Evolutionary conservation across 2,888 invertebrate genomes (phyloP), one percentile per base, ranked within the genome.

Genomic region (Platycnemis pennipes): DNA sequence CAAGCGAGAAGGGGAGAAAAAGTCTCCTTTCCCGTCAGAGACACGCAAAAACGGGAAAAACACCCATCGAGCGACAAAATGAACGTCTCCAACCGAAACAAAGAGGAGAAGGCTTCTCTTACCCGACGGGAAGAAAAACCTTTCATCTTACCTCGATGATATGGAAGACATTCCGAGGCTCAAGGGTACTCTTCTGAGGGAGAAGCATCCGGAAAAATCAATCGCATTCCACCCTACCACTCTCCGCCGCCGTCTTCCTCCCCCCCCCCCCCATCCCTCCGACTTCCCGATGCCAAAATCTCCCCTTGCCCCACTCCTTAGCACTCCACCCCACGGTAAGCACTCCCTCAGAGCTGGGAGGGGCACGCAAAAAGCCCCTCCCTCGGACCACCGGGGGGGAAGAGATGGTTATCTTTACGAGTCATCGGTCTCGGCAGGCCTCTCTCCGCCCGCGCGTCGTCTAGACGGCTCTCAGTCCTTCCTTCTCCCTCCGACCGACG

Each of bases 371-470:
- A 63, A n/a, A 63, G 26, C 63, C n/a, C 7, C 63, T 63, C 26
- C 26, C 63, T 26, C 53, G 8, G 8, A 19, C 26, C 46, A 46
- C 49, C n/a, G 42, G n/a, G 44, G 56, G 7, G 56, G 63, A 56
- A 22, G 37, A 42, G 44, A 22, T 42, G 56, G 42, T 45, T 44
- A 63, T 91, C 91, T 91, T 63, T 16, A 69, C 44, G 91, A 91
- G 63, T 44, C 63, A 91, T 56, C 69, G 31, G 77, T 77, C 77
- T 77, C 37, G 13, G 37, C 77, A 63, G n/a, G n/a, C 49, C 49
- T 49, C 49, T n/a, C 46, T 46, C 88, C 88, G 8, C 45, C 56
- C 37, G 31, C 26, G 13, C 53, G 44, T 22, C 63, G 91, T 91
- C 91, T 91, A 69, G 91, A 91, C 91, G n/a, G 56, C 53, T 42